These are phyloP conservation scores for Alethe diademata DNA, from an alignment of 2,113 vertebrate species.

Conservation along the genomic window DNA sequence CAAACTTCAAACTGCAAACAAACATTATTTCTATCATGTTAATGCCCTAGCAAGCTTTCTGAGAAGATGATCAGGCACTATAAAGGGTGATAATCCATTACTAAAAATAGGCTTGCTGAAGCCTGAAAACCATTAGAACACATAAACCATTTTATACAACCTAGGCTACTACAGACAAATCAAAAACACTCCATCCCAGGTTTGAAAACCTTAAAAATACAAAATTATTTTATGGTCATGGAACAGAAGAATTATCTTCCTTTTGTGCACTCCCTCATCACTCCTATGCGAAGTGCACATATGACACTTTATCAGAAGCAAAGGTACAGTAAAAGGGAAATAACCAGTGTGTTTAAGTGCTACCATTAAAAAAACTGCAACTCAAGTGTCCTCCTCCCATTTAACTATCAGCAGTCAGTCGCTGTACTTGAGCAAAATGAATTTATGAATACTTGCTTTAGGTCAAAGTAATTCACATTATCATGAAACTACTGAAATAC, in stretches of 20 bases:
- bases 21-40: slow-evolving; percentile 13
- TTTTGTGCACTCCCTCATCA: background rate
- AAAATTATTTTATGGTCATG: background rate
- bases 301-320: background rate
- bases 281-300: background rate
- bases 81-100: slow-evolving; percentile 50
- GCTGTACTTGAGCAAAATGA: background rate
- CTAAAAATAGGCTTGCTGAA: slow-evolving; percentile 57
- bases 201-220: background rate
- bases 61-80: slow-evolving; percentile 57
- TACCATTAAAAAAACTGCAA: background rate
- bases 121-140: slow-evolving; percentile 3
- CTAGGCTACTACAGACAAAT: background rate
- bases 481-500: background rate
- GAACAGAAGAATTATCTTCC: background rate
- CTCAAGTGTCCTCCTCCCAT: background rate
- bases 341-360: background rate
- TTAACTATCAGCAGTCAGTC: background rate
- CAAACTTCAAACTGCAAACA: background rate
- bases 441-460: background rate
- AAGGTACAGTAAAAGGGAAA: background rate
- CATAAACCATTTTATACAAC: slow-evolving; percentile 1
- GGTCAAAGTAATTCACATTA: background rate
- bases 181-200: background rate
- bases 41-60: slow-evolving; percentile 33